Evolutionary conservation across 1,140 invertebrate genomes (phyloP), one percentile per base, ranked within the genome.

Genomic region (Caenorhabditis briggsae): DNA sequence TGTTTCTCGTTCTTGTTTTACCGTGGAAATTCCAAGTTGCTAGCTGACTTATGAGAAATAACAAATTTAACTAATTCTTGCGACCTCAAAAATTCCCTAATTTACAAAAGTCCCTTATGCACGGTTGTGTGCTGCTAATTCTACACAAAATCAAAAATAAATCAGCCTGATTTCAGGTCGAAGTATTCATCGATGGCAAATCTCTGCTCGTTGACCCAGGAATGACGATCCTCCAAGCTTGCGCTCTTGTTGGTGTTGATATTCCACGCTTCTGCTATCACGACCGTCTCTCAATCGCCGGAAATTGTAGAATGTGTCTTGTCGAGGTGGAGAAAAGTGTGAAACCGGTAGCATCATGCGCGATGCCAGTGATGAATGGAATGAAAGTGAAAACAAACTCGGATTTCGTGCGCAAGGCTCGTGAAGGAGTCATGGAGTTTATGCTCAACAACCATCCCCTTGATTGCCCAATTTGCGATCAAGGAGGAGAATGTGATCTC

Each of bases 331-430:
- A 99, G 93, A 99, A 98, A 93, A 95, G 95, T 64, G 93, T 95
- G 3, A 96, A 96, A 94, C 98, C 98, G 8, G 96, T 99, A n/a
- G 98, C 98, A 65, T 97, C 97, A 9, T 99, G 98, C 94, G 98
- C 98, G 2, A 99, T 99, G 97, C 98, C 98, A 18, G 98, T 99
- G 0, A 98, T 99, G 97, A 99, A 99, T 93, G 98, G 98, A 82
- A 94, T 94, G 96, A 95, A 95, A 89, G 95, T 99, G 14, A 99
- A 99, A 93, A 99, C 98, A 23, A 96, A 99, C 92, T 99, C 97
- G 0, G 96, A 97, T 89, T 94, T 98, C 92, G 97, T 97, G 0
- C 95, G 95, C 70, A 97, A 96, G 93, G 98, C 98, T 11, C 95
- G 98, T 58, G 94, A 94, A 93, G 98, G 97, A 90, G 98, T 99